These are phyloP conservation scores for Sinonovacula constricta DNA, from an alignment of 1,140 invertebrate species.

Conservation along the genomic window DNA sequence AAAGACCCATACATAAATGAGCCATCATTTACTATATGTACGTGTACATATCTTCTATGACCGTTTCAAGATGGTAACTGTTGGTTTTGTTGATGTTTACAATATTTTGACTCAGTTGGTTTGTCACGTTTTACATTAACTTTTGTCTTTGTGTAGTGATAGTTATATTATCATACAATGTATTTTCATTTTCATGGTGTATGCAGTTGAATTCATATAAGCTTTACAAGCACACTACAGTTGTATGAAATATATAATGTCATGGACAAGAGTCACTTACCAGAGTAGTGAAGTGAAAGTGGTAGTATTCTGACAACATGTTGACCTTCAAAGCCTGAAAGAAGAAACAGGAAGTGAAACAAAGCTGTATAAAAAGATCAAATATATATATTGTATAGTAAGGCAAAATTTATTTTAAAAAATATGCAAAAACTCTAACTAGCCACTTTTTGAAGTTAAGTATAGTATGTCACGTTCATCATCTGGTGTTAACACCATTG, in stretches of 20 bases:
- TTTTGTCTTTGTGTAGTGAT: no score
- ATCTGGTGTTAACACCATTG: no score
- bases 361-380: no score
- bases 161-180: no score
- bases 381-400: no score
- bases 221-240: not conserved
- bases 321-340: slow-evolving; percentile 70
- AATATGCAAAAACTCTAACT: no score
- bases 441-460: no score
- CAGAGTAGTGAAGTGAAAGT: slow-evolving; percentile 72
- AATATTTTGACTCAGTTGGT: no score
- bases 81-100: not conserved
- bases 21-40: not conserved
- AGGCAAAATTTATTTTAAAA: no score
- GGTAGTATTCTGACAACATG: slow-evolving; percentile 69
- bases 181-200: not conserved
- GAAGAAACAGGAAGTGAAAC: slow-evolving; percentile 32
- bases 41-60: no score
- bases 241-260: not conserved
- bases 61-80: not conserved
- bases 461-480: no score
- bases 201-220: not conserved
- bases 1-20: not conserved
- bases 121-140: no score
- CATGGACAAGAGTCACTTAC: slow-evolving; percentile 58